phyloP scores from a whole-genome alignment of 2,888 invertebrate species.

The Leucophenga maculata region DNA sequence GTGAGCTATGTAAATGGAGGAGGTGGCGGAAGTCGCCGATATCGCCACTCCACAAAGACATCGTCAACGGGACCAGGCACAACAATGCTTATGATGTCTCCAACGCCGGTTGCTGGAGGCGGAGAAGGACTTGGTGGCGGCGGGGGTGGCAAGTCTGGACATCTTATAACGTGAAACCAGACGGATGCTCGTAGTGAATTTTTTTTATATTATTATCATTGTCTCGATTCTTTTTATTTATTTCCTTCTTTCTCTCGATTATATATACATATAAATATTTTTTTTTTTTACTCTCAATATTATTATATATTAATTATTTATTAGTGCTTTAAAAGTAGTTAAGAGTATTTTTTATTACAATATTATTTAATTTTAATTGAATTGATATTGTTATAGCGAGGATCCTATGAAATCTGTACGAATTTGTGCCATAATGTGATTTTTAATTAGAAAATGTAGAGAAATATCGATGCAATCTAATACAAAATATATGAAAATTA shows the following conservation, averaged over 20 bases:
- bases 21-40: slow-evolving; percentile 54
- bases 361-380: slow-evolving; percentile 27
- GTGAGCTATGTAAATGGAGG: slow-evolving; percentile 49
- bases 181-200: neutral
- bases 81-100: too few species aligned
- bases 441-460: slow-evolving; percentile 45
- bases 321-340: slow-evolving; percentile 35
- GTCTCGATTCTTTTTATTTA: too few species aligned
- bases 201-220: too few species aligned
- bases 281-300: slow-evolving; percentile 15
- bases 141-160: slow-evolving; percentile 31
- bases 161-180: slow-evolving; percentile 46
- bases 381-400: slow-evolving; percentile 10
- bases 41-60: slow-evolving; percentile 35
- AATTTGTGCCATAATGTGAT: slow-evolving; percentile 68
- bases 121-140: neutral
- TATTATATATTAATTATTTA: neutral
- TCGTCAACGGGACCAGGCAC: too few species aligned
- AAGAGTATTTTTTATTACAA: slow-evolving; percentile 6
- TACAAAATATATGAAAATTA: too few species aligned
- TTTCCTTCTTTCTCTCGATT: too few species aligned
- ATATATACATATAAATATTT: slow-evolving; percentile 5
- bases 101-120: too few species aligned
- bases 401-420: too few species aligned
- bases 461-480: slow-evolving; percentile 41